A percentile compares a stretch with the other conserved stretches of the same genome.
These are phyloP conservation scores for Acanthiza pusilla DNA, from an alignment of 2,797 vertebrate species.

Conservation along the genomic window DNA sequence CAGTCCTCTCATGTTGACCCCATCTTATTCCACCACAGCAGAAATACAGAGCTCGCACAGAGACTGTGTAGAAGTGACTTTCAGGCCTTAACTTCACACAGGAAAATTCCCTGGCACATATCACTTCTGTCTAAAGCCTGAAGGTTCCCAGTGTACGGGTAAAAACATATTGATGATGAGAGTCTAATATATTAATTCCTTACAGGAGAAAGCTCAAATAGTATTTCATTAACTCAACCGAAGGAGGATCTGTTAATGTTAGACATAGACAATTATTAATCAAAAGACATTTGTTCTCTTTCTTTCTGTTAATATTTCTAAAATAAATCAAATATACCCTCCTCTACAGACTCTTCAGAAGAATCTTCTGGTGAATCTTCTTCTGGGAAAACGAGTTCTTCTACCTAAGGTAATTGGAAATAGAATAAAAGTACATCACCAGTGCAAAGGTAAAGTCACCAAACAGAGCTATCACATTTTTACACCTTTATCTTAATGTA, in stretches of 20 bases:
- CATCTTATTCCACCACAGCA: neutral
- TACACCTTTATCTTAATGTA: neutral
- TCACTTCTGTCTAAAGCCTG: neutral
- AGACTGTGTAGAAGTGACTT: neutral
- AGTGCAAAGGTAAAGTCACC: neutral
- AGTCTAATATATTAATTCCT: neutral
- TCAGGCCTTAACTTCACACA: neutral
- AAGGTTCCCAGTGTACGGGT: neutral
- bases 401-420: neutral
- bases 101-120: neutral
- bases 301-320: neutral
- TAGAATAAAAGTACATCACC: neutral
- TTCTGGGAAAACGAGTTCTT: constrained; percentile 10
- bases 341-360: neutral
- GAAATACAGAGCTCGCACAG: neutral
- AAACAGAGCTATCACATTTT: neutral
- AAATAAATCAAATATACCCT: neutral
- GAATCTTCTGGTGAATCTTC: neutral
- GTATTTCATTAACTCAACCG: neutral
- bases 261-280: neutral
- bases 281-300: neutral
- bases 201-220: neutral
- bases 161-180: neutral
- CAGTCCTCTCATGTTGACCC: neutral
- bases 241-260: neutral